Conservation (phyloP, 1,140 invertebrate species). For the Anthonomus grandis region DNA sequence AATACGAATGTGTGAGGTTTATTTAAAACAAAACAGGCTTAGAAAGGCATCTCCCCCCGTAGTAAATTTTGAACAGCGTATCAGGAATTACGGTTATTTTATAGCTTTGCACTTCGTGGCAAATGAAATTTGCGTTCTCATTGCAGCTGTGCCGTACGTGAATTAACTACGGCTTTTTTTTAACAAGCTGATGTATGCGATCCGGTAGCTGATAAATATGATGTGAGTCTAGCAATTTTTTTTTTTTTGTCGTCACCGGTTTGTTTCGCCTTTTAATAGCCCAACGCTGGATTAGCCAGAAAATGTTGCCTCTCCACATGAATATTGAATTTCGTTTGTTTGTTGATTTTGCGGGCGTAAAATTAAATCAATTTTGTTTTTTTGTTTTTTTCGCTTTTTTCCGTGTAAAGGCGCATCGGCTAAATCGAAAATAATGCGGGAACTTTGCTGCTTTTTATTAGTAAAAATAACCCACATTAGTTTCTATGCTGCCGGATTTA, state of each 20-base stretch:
- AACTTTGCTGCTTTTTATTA: neutral
- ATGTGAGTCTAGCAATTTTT: constrained; percentile 19
- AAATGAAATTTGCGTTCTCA: constrained; percentile 39
- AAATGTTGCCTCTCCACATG: neutral
- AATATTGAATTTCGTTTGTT: neutral
- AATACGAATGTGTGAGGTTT: constrained; percentile 46
- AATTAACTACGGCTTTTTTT: constrained; percentile 26
- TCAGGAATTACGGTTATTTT: constrained; percentile 47
- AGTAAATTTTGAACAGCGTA: constrained; percentile 44
- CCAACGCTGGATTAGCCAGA: neutral
- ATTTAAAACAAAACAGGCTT: constrained; percentile 43
- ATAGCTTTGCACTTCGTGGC: constrained; percentile 43
- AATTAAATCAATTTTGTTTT: neutral
- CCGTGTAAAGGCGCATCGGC: neutral
- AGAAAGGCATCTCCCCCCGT: constrained; percentile 41
- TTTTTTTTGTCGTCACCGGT: constrained; percentile 8
- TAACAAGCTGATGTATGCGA: constrained; percentile 22
- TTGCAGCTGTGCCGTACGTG: constrained; percentile 27
- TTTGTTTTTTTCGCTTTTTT: neutral
- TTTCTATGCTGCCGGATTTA: constrained; percentile 9
- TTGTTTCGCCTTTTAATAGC: neutral
- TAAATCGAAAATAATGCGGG: neutral
- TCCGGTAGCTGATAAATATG: constrained; percentile 27
- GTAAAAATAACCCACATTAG: constrained; percentile 10
- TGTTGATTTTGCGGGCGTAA: neutral